Base-by-base conservation (phyloP, 92 coral and sea anemone genomes). In the Porites divaricata region DNA sequence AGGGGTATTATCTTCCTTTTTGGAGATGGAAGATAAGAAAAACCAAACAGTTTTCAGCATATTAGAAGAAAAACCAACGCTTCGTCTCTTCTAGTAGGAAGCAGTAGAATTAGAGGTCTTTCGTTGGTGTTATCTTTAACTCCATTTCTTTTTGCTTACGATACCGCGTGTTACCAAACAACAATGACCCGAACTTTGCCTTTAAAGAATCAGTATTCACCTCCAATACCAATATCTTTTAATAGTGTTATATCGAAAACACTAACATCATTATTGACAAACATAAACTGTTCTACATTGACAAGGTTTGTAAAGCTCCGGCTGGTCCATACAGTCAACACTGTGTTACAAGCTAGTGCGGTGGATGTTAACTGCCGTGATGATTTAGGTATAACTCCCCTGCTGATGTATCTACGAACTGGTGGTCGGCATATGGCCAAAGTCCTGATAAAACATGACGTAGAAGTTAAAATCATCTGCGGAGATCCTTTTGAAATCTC, bases 381-480 rank as follows among this genome's bases (percentile, higher is more conserved):
- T 19, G 22, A 6, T 9, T 41, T n/a, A 8, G 85, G 85, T 53
- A 1, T 53, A 65, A 74, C 53, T 26, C 90, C 87, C 45, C 74
- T 87, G 0, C 73, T 64, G 0, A 48, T 22, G 8, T 81, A 87
- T 69, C 26, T 87, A 9, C 87, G 57, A 1, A 49, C 19, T 0
- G 90, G 90, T 17, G 90, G 90, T 14, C 88, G 91, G 65, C 91
- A 88, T 69, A 75, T 88, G 41, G 76, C 91, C 28, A 88, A 88
- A 72, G 73, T 88, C 49, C 84, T 88, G 8, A 80, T 65, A 6
- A 85, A 83, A 24, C 84, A 67, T 71, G 56, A 88, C 26, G 85
- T 75, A 21, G 68, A 70, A 12, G 54, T 82, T 4, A n/a, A 77
- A 2, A 80, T 88, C 1, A 62, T 7, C 5, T 88, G 91, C 64